A percentile compares a stretch with the other conserved stretches of the same genome.
These are phyloP conservation scores for Aphis gossypii DNA, from an alignment of 1,140 invertebrate species.

Conservation along the genomic window DNA sequence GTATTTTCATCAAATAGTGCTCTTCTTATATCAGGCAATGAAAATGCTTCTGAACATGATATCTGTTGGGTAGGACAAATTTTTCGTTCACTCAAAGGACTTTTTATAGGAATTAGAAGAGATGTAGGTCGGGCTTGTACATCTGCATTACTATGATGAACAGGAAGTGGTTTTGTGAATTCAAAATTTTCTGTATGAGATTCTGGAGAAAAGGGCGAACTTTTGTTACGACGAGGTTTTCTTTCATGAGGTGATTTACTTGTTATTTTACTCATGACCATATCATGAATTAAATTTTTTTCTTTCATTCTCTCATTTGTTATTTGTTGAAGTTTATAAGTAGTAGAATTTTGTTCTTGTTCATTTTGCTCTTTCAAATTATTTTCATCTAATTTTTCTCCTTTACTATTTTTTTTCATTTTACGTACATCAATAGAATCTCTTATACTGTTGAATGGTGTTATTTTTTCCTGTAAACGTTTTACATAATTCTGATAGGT, in stretches of 20 bases:
- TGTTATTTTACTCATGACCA: conserved; percentile 79
- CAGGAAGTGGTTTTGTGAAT: conserved; percentile 34
- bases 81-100: conserved; percentile 12
- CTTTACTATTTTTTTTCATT: conserved; percentile 64
- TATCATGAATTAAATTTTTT: conserved; percentile 76
- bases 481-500: conserved; percentile 73
- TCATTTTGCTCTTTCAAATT: conserved; percentile 6
- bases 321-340: conserved; percentile 71
- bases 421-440: conserved; percentile 76
- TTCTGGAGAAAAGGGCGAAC: conserved; percentile 62
- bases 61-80: background rate
- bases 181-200: conserved; percentile 13
- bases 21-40: conserved; percentile 63
- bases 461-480: conserved; percentile 73
- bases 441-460: conserved; percentile 75
- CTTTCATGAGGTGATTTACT: conserved; percentile 72
- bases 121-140: conserved; percentile 5
- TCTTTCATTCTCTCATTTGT: conserved; percentile 74
- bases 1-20: conserved; percentile 61
- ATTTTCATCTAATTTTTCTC: conserved; percentile 26
- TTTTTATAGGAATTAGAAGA: conserved; percentile 45
- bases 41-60: conserved; percentile 62
- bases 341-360: conserved; percentile 64
- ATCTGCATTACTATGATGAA: conserved; percentile 8
- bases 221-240: conserved; percentile 66